Conservation (phyloP, 2,113 vertebrate genomes). For the Rhinoptilus africanus region DNA sequence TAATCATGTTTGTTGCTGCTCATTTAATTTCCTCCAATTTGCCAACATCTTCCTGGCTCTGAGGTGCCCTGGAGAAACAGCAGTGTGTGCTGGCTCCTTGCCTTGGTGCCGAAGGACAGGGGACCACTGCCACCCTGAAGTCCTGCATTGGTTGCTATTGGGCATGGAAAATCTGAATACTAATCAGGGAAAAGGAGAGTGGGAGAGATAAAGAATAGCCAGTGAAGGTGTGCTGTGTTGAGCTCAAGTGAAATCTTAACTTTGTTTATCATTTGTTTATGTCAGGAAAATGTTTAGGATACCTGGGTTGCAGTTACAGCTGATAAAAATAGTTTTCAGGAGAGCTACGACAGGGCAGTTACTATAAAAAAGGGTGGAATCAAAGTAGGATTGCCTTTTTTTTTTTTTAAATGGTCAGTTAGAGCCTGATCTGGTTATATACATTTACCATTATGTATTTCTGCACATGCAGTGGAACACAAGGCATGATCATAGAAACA, state of each 20-base stretch:
- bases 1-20: not conserved
- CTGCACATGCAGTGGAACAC: not conserved
- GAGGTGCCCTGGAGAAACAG: not conserved
- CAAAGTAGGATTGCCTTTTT: not conserved
- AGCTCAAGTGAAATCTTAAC: not conserved
- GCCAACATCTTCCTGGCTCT: not conserved
- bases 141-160: not conserved
- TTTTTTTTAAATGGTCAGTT: not conserved
- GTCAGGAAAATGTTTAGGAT: not conserved
- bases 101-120: rapidly evolving
- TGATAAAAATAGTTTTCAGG: not conserved
- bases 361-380: not conserved
- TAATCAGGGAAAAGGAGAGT: not conserved
- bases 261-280: not conserved
- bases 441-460: not conserved
- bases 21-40: not conserved
- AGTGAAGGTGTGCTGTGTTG: not conserved
- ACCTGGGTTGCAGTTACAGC: not conserved
- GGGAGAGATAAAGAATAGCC: not conserved
- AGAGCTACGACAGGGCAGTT: not conserved
- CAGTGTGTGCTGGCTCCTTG: not conserved
- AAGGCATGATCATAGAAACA: not conserved
- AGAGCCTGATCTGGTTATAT: not conserved
- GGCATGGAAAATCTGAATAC: not conserved
- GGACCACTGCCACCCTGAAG: not conserved